Base-by-base conservation (phyloP, 2,888 invertebrate species). In the Diadromus collaris region DNA sequence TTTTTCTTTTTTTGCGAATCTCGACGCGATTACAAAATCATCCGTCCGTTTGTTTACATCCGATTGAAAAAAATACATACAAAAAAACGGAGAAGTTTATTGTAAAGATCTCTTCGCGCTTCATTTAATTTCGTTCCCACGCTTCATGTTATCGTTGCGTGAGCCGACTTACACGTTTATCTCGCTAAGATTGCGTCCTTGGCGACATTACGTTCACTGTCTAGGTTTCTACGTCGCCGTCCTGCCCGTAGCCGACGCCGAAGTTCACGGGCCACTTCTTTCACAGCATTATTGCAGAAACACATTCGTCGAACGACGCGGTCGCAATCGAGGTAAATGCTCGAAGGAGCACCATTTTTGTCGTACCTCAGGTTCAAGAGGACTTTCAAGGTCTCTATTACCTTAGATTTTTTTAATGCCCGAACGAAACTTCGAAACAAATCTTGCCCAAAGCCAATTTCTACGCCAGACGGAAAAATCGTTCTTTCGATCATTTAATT, bases 221-320 rank as follows among this genome's bases (percentile, higher is more conserved):
- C 87, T 86, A 87, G 85, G 86, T 84, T 85, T 84, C 77, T 74
- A 79, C 70, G 82, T 70, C 72, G 69, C 46, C 19, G 44, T 21
- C 51, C 24, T 48, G 46, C n/a, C 56, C n/a, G 19, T 19, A 21
- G 16, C 61, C 3, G 13, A 38, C n/a, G 51, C 38, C 13, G 82
- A 86, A 86, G 86, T 85, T 87, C 86, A 87, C 78, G 86, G 86
- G 79, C 84, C 79, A 79, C 63, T 68, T 70, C 51, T 77, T 76
- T 80, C 68, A 16, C 72, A 9, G 6, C 29, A 34, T 7, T 32
- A 44, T 73, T 56, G 64, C 46, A 41, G 68, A 56, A 68, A 68
- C 68, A 29, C 68, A 41, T 16, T 54, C 67, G 54, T 67, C 51
- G 41, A 13, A 38, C 41, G 41, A 56, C 29, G 38, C 19, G 34